A percentile compares a stretch with the other conserved stretches of the same genome.
Evolutionary conservation across 1,140 invertebrate species (phyloP).

Genomic region (Ostrea denselamellosa): DNA sequence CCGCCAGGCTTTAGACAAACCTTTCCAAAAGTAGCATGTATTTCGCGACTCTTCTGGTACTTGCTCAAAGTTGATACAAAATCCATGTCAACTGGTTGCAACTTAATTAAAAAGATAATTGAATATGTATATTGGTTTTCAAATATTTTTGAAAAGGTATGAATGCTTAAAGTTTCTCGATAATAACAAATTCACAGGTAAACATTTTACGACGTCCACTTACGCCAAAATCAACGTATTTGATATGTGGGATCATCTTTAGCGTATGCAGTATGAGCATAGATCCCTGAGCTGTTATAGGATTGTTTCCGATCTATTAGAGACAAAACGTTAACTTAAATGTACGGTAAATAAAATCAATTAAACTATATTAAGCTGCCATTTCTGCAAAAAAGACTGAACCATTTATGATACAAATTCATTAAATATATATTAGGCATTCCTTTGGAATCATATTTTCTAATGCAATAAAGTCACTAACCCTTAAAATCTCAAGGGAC

Average conservation of each 20-base stretch:
- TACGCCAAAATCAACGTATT: conserved; percentile 55
- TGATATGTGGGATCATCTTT: background rate
- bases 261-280: background rate
- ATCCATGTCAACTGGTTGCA: conserved; percentile 51
- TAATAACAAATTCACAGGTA: no score
- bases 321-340: background rate
- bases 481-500: conserved; percentile 56
- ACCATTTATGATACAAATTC: background rate
- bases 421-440: background rate
- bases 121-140: no score
- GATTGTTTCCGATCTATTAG: conserved; percentile 48
- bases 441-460: background rate
- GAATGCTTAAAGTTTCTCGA: no score
- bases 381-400: background rate
- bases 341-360: background rate
- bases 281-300: conserved; percentile 35
- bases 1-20: background rate
- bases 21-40: conserved; percentile 47
- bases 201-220: background rate
- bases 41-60: background rate
- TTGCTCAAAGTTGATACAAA: conserved; percentile 42
- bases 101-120: conserved; percentile 2
- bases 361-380: background rate
- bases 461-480: conserved; percentile 9
- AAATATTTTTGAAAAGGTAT: no score